Evolutionary conservation across 2,888 invertebrate species (phyloP).

Genomic region (Lamellibrachia satsuma): DNA sequence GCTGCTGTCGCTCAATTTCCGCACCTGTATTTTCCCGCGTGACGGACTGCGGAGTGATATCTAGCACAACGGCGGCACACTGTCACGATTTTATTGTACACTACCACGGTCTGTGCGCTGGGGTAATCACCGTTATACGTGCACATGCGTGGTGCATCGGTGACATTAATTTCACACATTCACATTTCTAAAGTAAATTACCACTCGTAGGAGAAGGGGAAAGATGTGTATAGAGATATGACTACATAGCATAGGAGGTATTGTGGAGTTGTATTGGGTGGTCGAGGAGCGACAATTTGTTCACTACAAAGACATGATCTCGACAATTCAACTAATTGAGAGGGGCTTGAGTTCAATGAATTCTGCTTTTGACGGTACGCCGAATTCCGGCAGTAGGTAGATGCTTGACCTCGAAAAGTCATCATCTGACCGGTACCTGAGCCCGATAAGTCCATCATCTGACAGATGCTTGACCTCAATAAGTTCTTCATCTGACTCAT

Average conservation of each 20-base stretch:
- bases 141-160: background rate
- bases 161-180: background rate
- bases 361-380: background rate
- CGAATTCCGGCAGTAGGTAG: background rate
- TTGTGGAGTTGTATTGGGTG: background rate
- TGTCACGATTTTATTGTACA: background rate
- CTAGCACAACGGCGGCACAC: background rate
- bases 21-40: background rate
- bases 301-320: background rate
- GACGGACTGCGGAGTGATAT: background rate
- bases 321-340: background rate
- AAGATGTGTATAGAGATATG: background rate
- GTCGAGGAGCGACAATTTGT: too few relatives aligned
- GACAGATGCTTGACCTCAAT: background rate
- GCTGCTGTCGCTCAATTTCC: slow-evolving; percentile 6
- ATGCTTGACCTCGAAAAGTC: background rate
- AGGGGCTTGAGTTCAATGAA: too few relatives aligned
- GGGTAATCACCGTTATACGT: background rate
- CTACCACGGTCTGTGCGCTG: background rate
- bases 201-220: background rate
- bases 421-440: background rate
- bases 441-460: background rate
- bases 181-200: background rate
- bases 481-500: background rate
- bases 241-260: background rate